These are phyloP conservation scores for Atractosteus spatula DNA, from an alignment of 2,113 vertebrate species.

Conservation along the genomic window DNA sequence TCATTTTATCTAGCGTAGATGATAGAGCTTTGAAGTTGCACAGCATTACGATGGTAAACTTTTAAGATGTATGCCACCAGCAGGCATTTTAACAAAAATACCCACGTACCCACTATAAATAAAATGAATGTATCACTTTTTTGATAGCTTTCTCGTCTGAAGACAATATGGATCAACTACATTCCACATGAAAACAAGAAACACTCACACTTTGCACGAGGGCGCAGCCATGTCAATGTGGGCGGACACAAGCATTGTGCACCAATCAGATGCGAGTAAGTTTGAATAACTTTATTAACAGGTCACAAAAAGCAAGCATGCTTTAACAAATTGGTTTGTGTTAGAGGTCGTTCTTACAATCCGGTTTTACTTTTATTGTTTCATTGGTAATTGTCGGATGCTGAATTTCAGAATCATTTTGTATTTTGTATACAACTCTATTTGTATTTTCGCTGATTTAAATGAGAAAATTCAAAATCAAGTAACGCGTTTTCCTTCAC, in stretches of 20 bases:
- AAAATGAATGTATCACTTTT: background rate
- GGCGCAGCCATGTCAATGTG: constrained; percentile 56
- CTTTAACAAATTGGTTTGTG: too few relatives aligned
- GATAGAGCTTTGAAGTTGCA: too few relatives aligned
- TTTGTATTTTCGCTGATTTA: background rate
- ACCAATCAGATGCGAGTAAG: constrained; percentile 6
- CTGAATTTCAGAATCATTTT: background rate
- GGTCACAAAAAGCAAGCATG: background rate
- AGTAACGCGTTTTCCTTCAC: too few relatives aligned
- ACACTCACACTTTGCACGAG: constrained; percentile 43
- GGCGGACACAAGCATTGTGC: constrained; percentile 43
- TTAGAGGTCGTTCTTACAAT: too few relatives aligned
- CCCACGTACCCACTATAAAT: too few relatives aligned
- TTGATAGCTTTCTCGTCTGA: background rate
- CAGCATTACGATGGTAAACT: too few relatives aligned
- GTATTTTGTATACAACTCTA: background rate
- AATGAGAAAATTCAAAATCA: too few relatives aligned
- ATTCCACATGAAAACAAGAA: background rate
- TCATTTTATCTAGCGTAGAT: too few relatives aligned
- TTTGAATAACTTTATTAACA: constrained; percentile 23
- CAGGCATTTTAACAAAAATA: too few relatives aligned
- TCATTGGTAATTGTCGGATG: too few relatives aligned
- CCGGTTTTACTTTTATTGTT: too few relatives aligned
- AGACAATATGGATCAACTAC: background rate
- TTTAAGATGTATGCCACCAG: too few relatives aligned